phyloP scores from a whole-genome alignment of 2,797 vertebrate genomes.

The Monodelphis domestica region DNA sequence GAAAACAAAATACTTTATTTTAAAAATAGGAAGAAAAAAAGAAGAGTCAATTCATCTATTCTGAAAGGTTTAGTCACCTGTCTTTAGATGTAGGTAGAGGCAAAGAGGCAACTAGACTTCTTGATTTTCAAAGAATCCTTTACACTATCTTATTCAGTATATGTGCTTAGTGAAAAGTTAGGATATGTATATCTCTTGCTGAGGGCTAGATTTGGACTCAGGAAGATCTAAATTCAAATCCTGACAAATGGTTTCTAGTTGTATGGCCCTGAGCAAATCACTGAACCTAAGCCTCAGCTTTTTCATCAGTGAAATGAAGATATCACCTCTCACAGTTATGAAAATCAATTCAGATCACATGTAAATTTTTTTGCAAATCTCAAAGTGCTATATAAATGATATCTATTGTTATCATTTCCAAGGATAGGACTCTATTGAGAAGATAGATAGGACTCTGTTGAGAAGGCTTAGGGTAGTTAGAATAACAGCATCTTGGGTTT shows the following conservation, averaged over 20 bases:
- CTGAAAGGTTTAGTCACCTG: neutral
- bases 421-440: neutral
- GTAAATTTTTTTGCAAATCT: neutral
- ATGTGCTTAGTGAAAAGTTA: neutral
- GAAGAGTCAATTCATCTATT: neutral
- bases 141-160: neutral
- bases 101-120: neutral
- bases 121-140: neutral
- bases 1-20: too few relatives aligned
- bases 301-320: slow-evolving; percentile 1
- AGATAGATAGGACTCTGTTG: too few relatives aligned
- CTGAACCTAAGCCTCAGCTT: neutral
- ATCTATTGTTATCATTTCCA: slow-evolving; percentile 5
- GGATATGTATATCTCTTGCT: neutral
- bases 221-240: neutral
- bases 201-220: neutral
- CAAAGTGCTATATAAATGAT: neutral
- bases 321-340: neutral
- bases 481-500: neutral
- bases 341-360: neutral
- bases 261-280: neutral
- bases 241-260: neutral
- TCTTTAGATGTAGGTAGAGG: neutral
- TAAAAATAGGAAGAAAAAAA: neutral
- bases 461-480: neutral